A percentile compares a stretch with the other conserved stretches of the same genome.
Conservation (phyloP, 2,888 invertebrate species). For the Cephalotes varians region DNA sequence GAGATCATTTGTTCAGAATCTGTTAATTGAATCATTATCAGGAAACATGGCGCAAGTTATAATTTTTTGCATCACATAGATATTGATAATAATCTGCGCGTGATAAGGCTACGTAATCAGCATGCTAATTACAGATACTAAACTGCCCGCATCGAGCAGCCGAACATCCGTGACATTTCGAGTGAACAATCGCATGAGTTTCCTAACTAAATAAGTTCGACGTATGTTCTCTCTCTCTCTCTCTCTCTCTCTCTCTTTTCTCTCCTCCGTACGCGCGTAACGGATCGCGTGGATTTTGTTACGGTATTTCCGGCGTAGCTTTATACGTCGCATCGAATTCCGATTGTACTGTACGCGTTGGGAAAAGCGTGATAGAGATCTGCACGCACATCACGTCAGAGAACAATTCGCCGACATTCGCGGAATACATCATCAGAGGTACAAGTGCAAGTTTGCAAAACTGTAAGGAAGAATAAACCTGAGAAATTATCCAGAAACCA, state of each 20-base stretch:
- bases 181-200: slow-evolving; percentile 3
- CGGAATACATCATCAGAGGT: slow-evolving; percentile 18
- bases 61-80: background rate
- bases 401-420: background rate
- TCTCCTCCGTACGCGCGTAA: slow-evolving; percentile 20
- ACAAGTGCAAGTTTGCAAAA: background rate
- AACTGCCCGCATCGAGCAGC: background rate
- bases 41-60: background rate
- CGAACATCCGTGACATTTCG: background rate
- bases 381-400: slow-evolving; percentile 12
- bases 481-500: background rate
- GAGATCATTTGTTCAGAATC: background rate
- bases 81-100: background rate
- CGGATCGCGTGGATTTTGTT: slow-evolving; percentile 37
- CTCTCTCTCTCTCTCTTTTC: no score
- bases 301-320: slow-evolving; percentile 47
- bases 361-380: slow-evolving; percentile 25
- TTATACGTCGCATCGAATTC: slow-evolving; percentile 19
- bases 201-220: background rate
- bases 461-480: background rate
- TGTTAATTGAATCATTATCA: slow-evolving; percentile 19
- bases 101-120: background rate
- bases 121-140: slow-evolving; percentile 9
- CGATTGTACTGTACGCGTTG: background rate
- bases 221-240: no score